Evolutionary conservation across 1,140 invertebrate species (phyloP), one percentile per base, ranked within the genome.

Genomic region (Ceratina australensis): DNA sequence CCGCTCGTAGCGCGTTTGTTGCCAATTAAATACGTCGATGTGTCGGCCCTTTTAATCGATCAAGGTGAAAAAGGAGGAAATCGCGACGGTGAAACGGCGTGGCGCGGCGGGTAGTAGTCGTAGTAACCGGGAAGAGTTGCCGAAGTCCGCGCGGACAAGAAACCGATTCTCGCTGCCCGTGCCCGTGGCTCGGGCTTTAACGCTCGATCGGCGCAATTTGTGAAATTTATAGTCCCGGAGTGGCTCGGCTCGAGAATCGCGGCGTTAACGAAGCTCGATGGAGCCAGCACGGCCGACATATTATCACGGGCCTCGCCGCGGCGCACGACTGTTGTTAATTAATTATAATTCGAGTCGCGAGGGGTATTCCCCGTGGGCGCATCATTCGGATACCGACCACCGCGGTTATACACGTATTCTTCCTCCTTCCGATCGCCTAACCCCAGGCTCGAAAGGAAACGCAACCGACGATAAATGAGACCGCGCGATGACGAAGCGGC

Each of bases 201-300:
- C 78, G 83, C 80, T 81, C 80, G 85, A 87, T 80, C 80, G 64
- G 60, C 52, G 74, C 83, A 84, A 83, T 87, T 87, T 86, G 79
- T 56, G 65, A 84, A 86, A 87, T 87, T 87, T 87, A 86, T 84
- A 68, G 85, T 78, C 71, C 77, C 78, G 18, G 10, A 13, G 52
- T 16, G 42, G 81, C 57, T 42, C 22, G 67, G 28, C 42, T 60
- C 18, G 74, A 63, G 66, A 26, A 50, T 57, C 77, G 47, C 47
- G 67, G 82, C 76, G 74, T 83, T 85, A 85, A 85, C 83, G 83
- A 85, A 82, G 83, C 56, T 54, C 52, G 68, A 85, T 69, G 72
- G 69, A n/a, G 15, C 68, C 22, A 42, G 33, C 33, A 42, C 33
- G 16, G 26, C 56, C 76, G 42, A 72, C 72, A 26, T 75, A 74